Evolutionary conservation across 2,888 invertebrate species (phyloP).

Genomic region (Dicranocentrus wangi): DNA sequence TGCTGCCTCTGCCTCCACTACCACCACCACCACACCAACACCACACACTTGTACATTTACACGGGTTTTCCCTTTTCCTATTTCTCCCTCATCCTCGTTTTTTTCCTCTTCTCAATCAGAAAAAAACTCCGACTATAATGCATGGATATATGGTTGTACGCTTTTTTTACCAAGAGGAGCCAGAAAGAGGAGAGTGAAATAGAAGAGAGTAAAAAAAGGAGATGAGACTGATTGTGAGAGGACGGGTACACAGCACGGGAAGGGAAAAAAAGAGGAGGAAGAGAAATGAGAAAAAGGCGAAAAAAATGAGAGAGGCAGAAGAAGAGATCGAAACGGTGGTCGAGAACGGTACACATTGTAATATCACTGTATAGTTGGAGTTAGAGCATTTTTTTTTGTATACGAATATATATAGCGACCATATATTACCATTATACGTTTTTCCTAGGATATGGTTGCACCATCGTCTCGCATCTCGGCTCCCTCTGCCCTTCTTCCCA

Average conservation of each 20-base stretch:
- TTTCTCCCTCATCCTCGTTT: slow-evolving; percentile 30
- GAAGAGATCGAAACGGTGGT: slow-evolving; percentile 40
- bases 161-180: slow-evolving; percentile 12
- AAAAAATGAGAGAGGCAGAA: slow-evolving; percentile 23
- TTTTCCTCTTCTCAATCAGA: background rate
- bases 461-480: background rate
- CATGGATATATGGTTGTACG: slow-evolving; percentile 5
- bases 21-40: slow-evolving; percentile 11
- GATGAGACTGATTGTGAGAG: slow-evolving; percentile 47
- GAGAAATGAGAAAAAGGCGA: slow-evolving; percentile 7
- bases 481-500: slow-evolving; percentile 9
- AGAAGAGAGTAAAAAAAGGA: slow-evolving; percentile 31
- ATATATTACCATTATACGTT: too few species aligned
- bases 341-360: slow-evolving; percentile 10
- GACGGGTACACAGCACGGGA: slow-evolving; percentile 11
- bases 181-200: slow-evolving; percentile 20
- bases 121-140: background rate
- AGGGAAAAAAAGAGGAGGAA: slow-evolving; percentile 19
- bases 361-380: slow-evolving; percentile 23
- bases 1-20: slow-evolving; percentile 16
- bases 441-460: too few species aligned
- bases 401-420: slow-evolving; percentile 8
- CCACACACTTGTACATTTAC: slow-evolving; percentile 35
- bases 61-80: slow-evolving; percentile 28
- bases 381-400: too few species aligned